Evolutionary conservation across 2,888 invertebrate species (phyloP).

Genomic region (Drosophila prolongata): DNA sequence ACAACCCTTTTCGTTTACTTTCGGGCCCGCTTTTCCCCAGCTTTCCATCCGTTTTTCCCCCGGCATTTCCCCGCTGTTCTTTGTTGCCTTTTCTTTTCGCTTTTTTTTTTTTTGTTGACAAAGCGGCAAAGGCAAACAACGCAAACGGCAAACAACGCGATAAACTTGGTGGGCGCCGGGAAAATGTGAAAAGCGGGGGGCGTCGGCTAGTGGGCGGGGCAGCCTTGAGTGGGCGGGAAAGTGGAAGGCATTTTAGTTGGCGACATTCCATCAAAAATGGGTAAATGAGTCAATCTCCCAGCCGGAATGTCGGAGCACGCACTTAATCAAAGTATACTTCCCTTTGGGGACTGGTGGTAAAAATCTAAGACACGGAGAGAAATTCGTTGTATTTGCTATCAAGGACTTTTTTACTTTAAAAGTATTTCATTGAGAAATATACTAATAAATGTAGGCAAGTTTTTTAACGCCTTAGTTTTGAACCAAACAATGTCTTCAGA

Average conservation of each 20-base stretch:
- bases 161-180: constrained; percentile 31
- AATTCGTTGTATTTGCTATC: no score
- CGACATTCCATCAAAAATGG: constrained; percentile 75
- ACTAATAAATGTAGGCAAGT: no score
- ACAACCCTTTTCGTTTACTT: constrained; percentile 69
- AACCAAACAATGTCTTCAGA: no score
- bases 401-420: no score
- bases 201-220: not conserved
- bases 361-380: not conserved
- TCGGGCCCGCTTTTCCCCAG: not conserved
- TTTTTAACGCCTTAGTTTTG: no score
- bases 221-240: constrained; percentile 13
- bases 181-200: not conserved
- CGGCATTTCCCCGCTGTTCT: constrained; percentile 37
- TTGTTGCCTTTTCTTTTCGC: constrained; percentile 49
- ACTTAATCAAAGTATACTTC: constrained; percentile 70
- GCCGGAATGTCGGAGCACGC: constrained; percentile 47
- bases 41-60: not conserved
- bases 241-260: constrained; percentile 63
- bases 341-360: not conserved
- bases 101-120: constrained; percentile 62
- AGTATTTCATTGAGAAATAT: no score
- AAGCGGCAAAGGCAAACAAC: constrained; percentile 76
- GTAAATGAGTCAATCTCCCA: constrained; percentile 67
- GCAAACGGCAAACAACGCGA: constrained; percentile 68